phyloP scores from a whole-genome alignment of 1,140 invertebrate genomes.

The Papilio dardanus region DNA sequence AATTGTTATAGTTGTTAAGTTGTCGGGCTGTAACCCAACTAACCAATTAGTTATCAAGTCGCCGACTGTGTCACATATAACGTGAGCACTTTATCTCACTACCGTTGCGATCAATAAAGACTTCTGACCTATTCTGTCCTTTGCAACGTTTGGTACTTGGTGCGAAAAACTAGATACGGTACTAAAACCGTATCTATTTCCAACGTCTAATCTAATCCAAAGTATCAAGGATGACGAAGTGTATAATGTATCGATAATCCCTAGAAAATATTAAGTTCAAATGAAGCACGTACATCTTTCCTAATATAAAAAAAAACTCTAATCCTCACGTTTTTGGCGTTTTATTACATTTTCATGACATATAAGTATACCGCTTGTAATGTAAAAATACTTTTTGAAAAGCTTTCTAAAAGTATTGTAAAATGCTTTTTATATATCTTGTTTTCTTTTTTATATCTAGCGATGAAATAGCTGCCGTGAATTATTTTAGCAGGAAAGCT shows the following conservation, averaged over 20 bases:
- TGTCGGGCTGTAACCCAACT: slow-evolving; percentile 10
- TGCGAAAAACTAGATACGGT: background rate
- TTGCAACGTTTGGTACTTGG: background rate
- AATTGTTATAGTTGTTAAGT: slow-evolving; percentile 14
- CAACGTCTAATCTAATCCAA: background rate
- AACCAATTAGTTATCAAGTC: slow-evolving; percentile 17
- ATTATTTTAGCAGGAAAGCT: background rate
- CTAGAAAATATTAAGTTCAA: no score
- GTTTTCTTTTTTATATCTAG: background rate
- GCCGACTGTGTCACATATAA: background rate
- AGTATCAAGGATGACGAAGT: no score
- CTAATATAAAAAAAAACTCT: background rate
- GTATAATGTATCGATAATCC: no score
- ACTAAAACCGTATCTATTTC: background rate
- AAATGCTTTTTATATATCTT: background rate
- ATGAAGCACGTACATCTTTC: no score
- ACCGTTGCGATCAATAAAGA: slow-evolving; percentile 12
- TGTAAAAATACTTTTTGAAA: background rate
- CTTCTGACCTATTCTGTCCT: slow-evolving; percentile 15
- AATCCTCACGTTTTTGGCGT: no score
- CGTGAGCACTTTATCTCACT: slow-evolving; percentile 1
- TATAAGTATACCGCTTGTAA: background rate
- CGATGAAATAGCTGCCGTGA: background rate
- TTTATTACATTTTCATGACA: no score
- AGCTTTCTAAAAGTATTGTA: background rate